Percentiles rank a stretch among this genome's conserved stretches.
These are phyloP conservation scores for Chaetogeoica ovagalla DNA, from an alignment of 2,888 invertebrate species.

Conservation along the genomic window DNA sequence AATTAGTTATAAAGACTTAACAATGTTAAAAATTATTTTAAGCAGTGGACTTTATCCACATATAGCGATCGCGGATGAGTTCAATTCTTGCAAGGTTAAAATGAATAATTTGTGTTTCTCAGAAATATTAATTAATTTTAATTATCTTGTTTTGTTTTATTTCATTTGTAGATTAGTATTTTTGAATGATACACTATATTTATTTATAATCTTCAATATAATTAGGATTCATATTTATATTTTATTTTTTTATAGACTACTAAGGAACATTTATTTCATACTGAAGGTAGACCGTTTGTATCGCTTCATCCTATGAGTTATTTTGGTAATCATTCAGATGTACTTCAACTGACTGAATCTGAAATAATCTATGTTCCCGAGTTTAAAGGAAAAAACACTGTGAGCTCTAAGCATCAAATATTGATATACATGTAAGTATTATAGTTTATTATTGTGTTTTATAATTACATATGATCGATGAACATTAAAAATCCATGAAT, in stretches of 20 bases:
- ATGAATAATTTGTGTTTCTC: not conserved
- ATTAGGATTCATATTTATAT: not conserved
- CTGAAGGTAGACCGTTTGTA: slow-evolving; percentile 84
- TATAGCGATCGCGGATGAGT: slow-evolving; percentile 90
- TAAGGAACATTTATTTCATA: slow-evolving; percentile 81
- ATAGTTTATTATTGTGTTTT: not conserved
- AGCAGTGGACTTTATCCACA: slow-evolving; percentile 95
- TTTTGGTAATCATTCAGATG: slow-evolving; percentile 80
- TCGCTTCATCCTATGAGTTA: slow-evolving; percentile 88
- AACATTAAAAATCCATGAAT: too few species aligned
- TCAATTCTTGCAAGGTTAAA: slow-evolving; percentile 81
- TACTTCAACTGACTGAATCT: slow-evolving; percentile 74
- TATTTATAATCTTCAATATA: not conserved
- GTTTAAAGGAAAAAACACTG: slow-evolving; percentile 71
- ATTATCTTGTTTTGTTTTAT: not conserved
- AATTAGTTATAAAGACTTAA: slow-evolving; percentile 69
- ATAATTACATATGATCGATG: too few species aligned
- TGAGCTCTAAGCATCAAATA: slow-evolving; percentile 84
- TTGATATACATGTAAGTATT: slow-evolving; percentile 79
- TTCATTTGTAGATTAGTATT: not conserved
- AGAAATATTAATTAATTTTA: not conserved
- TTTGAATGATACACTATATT: not conserved
- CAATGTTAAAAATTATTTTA: slow-evolving; percentile 77
- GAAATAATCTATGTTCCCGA: slow-evolving; percentile 70
- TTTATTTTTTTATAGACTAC: slow-evolving; percentile 64